Percentiles rank a stretch among this genome's conserved stretches.
These are phyloP conservation scores for Tipula lateralis DNA, from an alignment of 2,888 invertebrate genomes.

Conservation along the genomic window DNA sequence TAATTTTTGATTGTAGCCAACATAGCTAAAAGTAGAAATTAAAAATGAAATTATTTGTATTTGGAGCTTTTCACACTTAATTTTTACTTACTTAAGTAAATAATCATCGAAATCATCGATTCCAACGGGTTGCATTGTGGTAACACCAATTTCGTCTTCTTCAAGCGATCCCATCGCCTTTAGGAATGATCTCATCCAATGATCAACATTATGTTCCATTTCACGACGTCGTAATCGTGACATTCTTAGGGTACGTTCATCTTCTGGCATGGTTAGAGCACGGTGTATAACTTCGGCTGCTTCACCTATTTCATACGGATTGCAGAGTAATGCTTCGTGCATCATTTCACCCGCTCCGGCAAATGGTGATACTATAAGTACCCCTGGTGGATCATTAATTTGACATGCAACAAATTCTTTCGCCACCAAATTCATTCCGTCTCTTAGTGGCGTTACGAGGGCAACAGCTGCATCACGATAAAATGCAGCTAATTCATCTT, in stretches of 20 bases:
- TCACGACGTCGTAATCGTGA: constrained; percentile 76
- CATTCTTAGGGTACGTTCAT: constrained; percentile 80
- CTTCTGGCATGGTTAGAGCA: constrained; percentile 85
- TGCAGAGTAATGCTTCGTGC: constrained; percentile 86
- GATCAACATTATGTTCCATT: constrained; percentile 75
- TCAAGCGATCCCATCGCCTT: constrained; percentile 82
- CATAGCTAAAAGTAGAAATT: constrained; percentile 57
- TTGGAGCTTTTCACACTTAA: neutral
- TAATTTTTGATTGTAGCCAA: constrained; percentile 79
- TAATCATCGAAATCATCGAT: constrained; percentile 88
- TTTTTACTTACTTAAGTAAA: constrained; percentile 62
- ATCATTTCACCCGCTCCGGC: constrained; percentile 91
- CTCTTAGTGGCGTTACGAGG: constrained; percentile 78
- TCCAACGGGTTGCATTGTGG: constrained; percentile 84
- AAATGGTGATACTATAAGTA: constrained; percentile 82
- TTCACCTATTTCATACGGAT: constrained; percentile 83
- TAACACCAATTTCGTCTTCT: constrained; percentile 76
- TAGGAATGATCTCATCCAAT: constrained; percentile 84
- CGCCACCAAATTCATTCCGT: constrained; percentile 89
- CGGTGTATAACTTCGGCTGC: constrained; percentile 83
- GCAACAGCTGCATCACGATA: constrained; percentile 84
- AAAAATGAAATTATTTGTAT: neutral
- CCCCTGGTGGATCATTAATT: constrained; percentile 79
- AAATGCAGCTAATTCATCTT: constrained; percentile 79
- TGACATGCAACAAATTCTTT: constrained; percentile 92